phyloP scores from a whole-genome alignment of 1,140 invertebrate genomes.

The Aphaenogaster ashmeadi region DNA sequence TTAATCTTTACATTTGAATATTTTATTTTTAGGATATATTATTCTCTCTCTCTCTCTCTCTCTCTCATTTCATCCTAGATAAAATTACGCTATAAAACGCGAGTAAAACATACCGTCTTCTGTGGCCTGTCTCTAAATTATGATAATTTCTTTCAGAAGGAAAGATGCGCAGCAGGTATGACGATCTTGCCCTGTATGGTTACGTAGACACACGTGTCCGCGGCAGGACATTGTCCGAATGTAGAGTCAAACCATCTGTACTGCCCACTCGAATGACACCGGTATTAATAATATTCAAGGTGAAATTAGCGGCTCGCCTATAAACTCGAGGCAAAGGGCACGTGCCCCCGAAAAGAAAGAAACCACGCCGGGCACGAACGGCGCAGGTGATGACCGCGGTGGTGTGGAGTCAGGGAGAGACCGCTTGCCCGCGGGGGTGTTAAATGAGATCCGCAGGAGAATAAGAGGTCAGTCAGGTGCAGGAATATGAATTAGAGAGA shows the following conservation, averaged over 20 bases:
- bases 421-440: slow-evolving; percentile 83
- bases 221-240: slow-evolving; percentile 5
- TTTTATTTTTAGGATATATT: neutral
- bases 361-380: slow-evolving; percentile 15
- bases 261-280: slow-evolving; percentile 17
- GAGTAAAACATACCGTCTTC: neutral
- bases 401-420: slow-evolving; percentile 32
- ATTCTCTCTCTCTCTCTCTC: too few species aligned
- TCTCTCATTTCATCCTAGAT: neutral
- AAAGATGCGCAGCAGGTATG: neutral
- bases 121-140: neutral
- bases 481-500: slow-evolving; percentile 85
- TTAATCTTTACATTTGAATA: slow-evolving; percentile 16
- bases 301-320: slow-evolving; percentile 68
- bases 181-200: neutral
- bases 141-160: slow-evolving; percentile 5
- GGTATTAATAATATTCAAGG: slow-evolving; percentile 79
- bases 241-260: slow-evolving; percentile 56
- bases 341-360: slow-evolving; percentile 49
- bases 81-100: neutral
- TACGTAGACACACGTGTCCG: slow-evolving; percentile 44
- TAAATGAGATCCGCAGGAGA: slow-evolving; percentile 82
- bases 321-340: slow-evolving; percentile 54
- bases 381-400: slow-evolving; percentile 63
- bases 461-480: slow-evolving; percentile 85